Evolutionary conservation across 2,113 vertebrate species (phyloP).

Genomic region (Pleuronectes platessa): DNA sequence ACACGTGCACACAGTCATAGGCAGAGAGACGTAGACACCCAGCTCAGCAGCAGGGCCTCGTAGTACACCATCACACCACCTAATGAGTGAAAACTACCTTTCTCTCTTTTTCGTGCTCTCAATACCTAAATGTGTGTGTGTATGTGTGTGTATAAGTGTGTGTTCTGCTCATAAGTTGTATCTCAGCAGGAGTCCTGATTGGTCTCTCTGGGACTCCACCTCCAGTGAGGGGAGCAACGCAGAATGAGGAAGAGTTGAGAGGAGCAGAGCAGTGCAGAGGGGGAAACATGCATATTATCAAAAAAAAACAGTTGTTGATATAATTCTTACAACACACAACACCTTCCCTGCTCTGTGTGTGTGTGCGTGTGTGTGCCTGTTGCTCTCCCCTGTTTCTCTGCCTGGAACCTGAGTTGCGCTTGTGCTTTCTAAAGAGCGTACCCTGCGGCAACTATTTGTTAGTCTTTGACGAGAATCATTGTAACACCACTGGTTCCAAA

Average conservation of each 20-base stretch:
- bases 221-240: constrained; percentile 41
- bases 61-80: constrained; percentile 43
- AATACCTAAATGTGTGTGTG: not conserved
- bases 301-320: constrained; percentile 35
- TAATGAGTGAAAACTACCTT: constrained; percentile 60
- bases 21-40: constrained; percentile 8
- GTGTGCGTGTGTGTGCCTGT: constrained; percentile 18
- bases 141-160: constrained; percentile 20
- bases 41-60: constrained; percentile 38
- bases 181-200: constrained; percentile 71
- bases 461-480: constrained; percentile 27
- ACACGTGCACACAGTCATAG: not conserved
- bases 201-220: constrained; percentile 75
- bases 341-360: not conserved
- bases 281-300: not conserved
- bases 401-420: not conserved
- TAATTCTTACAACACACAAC: constrained; percentile 6
- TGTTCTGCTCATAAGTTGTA: constrained; percentile 61
- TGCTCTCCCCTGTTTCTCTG: constrained; percentile 3
- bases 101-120: not conserved
- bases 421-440: not conserved
- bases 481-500: constrained; percentile 17
- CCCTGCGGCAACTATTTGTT: constrained; percentile 12
- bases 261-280: constrained; percentile 25
- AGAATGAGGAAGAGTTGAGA: constrained; percentile 41